phyloP scores from a whole-genome alignment of 2,888 invertebrate genomes.

The Phymatocera aterrima region DNA sequence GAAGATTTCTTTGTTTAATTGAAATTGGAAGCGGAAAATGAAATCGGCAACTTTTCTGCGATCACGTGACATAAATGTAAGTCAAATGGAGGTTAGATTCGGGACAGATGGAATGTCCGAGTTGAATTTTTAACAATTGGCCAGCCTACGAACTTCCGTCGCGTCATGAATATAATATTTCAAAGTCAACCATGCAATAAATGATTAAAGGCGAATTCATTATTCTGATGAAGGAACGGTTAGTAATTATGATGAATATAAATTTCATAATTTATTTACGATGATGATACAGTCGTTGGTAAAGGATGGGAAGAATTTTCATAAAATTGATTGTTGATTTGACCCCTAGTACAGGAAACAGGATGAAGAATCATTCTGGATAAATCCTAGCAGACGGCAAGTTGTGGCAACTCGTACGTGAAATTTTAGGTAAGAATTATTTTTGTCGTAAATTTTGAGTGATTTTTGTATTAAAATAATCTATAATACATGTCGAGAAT shows the following conservation, averaged over 20 bases:
- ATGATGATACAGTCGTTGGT: background rate
- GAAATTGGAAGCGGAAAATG: background rate
- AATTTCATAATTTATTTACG: background rate
- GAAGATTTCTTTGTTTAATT: background rate
- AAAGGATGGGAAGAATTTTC: background rate
- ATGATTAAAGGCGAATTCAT: background rate
- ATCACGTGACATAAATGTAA: no score
- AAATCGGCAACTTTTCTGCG: background rate
- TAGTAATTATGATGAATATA: background rate
- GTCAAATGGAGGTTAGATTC: background rate
- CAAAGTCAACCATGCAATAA: background rate
- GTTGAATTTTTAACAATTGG: background rate
- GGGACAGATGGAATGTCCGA: background rate
- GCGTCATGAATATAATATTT: background rate
- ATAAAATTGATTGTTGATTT: constrained; percentile 10
- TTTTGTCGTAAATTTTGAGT: constrained; percentile 48
- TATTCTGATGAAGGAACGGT: background rate
- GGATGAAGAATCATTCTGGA: constrained; percentile 56
- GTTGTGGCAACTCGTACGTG: constrained; percentile 63
- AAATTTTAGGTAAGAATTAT: constrained; percentile 64
- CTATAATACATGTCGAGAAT: background rate
- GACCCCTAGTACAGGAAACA: background rate
- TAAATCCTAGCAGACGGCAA: constrained; percentile 56
- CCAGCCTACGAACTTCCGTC: background rate
- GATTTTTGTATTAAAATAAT: background rate